Conservation (phyloP, 2,888 invertebrate species). For the Alloscopus bannaensis region DNA sequence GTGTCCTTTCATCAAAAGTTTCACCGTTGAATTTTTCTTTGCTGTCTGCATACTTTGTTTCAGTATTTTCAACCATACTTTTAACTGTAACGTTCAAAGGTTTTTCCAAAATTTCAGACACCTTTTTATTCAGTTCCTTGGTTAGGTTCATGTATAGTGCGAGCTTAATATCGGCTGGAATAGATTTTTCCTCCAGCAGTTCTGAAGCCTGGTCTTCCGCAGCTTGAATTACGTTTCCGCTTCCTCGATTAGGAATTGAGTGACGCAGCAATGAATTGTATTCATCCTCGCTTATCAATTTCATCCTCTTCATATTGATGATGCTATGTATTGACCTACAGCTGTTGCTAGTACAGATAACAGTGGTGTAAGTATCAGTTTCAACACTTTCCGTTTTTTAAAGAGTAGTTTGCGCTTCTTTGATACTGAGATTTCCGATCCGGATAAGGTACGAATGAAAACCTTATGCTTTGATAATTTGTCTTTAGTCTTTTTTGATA, state of each 20-base stretch:
- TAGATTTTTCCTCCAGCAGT: neutral
- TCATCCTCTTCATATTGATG: constrained; percentile 53
- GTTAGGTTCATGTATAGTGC: constrained; percentile 21
- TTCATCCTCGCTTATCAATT: constrained; percentile 45
- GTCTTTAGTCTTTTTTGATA: neutral
- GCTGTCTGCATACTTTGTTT: too few species aligned
- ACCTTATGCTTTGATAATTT: neutral
- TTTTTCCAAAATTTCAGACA: neutral
- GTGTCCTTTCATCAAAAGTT: too few species aligned
- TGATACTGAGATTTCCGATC: neutral
- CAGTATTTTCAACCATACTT: too few species aligned
- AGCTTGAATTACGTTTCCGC: neutral
- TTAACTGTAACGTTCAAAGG: too few species aligned
- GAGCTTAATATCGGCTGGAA: constrained; percentile 65
- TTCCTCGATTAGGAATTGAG: too few species aligned
- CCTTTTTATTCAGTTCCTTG: neutral
- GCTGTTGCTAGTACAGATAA: constrained; percentile 34
- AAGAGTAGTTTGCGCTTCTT: neutral
- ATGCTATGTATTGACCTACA: constrained; percentile 42
- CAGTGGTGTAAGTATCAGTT: constrained; percentile 39
- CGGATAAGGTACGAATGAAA: constrained; percentile 17
- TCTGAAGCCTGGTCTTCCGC: constrained; percentile 5
- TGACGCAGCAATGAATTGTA: neutral
- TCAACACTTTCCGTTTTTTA: constrained; percentile 19
- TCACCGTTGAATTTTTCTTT: too few species aligned